Base-by-base conservation (phyloP, 2,888 invertebrate species). In the Drosophila neutralis region DNA sequence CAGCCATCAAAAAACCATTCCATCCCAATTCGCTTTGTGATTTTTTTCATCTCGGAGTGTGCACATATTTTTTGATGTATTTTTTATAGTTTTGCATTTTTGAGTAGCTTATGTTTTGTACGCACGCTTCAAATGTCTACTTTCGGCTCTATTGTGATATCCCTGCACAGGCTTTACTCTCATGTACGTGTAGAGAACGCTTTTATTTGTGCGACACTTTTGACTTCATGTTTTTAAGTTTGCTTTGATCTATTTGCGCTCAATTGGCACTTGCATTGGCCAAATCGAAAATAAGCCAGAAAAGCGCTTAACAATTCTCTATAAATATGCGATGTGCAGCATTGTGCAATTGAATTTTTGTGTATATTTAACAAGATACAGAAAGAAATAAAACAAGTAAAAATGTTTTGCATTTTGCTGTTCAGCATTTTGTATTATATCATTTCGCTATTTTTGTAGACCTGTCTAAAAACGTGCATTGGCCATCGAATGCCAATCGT, bases 391-490 rank as follows among this genome's bases (percentile, higher is more conserved):
- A 33, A 57, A 29, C 3, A 21, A 27, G 57, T 65, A 69, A 64
- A 69, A 76, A 70, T 69, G 73, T 72, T 72, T 67, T 61, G 54
- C 75, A 67, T 59, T 66, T 73, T 51, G 54, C 60, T 49, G 52
- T 11, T 49, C 33, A 6, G 58, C 24, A 35, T 56, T 24, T 27
- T 24, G 27, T 54, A 71, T 75, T 78, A 75, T 75, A 69, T 78
- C 75, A 78, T 78, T 66, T 61, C n/a, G 76, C 76, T 79, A 79
- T 79, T 79, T 78, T 69, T 76, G 72, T 79, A 59, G 63, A 48
- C 13, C 52, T 29, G 35, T 29, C 31, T 45, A 31, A 38, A 40
- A 54, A 31, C 45, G 56, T 58, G 61, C 36, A 54, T 36, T 29
- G 27, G 21, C 42, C 36, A 36, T 33, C 49, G 70, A 59, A 21